Evolutionary conservation across 2,113 vertebrate genomes (phyloP), one percentile per base, ranked within the genome.

Genomic region (Tachysurus fulvidraco): DNA sequence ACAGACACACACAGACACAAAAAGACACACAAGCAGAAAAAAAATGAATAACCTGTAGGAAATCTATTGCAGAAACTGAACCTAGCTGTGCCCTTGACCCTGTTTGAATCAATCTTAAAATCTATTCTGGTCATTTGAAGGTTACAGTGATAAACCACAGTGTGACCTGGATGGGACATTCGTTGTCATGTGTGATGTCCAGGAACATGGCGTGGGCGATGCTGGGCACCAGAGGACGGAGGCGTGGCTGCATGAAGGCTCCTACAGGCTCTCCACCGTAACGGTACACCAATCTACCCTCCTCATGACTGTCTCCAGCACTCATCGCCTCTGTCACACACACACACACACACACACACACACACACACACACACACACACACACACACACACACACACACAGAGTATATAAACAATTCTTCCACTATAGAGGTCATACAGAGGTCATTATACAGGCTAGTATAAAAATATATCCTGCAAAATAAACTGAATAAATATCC

Each of bases 171-270:
- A 99, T 97, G 54, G 97, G 98, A 85, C 97, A 99, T 88, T 99
- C 98, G 30, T 99, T 99, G 91, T 99, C 98, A 67, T 99, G 98
- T 9, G 98, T 99, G 52, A 98, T 95, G 87, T 99, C 98, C 89
- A 99, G 97, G 76, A 99, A 99, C 83, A 99, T 95, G 62, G 98
- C 98, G 28, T 99, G 98, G 6, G 98, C 98, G 13, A 99, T 96
- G 74, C 95, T 93, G 77, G 97, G 97, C 88, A 95, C 92, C 79
- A 97, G 89, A 30, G 97, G 97, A 67, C 98, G 95, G 87, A 99
- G 92, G 65, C 94, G 96, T 5, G 98, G 97, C 92, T 99, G 98
- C 30, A 98, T 96, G 1, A 99, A 98, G 77, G 98, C 97, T 50
- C 98, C 98, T 0, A 99, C 98, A 0, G 98, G 98, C 86, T 98